Conservation (phyloP, 2,113 vertebrate species). For the Variabilichromis moorii region DNA sequence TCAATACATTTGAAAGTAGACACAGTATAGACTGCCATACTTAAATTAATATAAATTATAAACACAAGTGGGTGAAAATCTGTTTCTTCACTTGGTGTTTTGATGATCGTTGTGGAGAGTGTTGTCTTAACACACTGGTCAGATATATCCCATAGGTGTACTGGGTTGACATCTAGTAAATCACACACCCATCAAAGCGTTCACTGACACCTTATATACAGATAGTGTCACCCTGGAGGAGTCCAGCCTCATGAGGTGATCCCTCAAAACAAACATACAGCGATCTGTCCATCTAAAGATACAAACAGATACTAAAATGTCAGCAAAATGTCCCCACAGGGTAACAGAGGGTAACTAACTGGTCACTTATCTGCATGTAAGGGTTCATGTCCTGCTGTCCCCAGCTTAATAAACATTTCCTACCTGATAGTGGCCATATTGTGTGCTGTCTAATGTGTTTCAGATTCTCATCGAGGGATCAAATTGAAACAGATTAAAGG, state of each 20-base stretch:
- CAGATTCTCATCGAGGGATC: not conserved
- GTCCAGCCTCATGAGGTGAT: not conserved
- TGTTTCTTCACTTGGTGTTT: not conserved
- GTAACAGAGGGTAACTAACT: not conserved
- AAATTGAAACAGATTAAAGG: constrained; percentile 1
- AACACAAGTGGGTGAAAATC: not conserved
- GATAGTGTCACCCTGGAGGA: not conserved
- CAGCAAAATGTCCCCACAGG: not conserved
- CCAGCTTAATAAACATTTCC: not conserved
- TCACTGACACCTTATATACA: not conserved
- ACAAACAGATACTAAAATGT: rapidly evolving
- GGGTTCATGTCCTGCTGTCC: not conserved
- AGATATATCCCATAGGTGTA: not conserved
- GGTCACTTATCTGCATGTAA: not conserved
- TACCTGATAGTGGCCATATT: not conserved
- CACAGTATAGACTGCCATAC: not conserved
- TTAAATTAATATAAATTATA: not conserved
- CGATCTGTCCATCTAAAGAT: not conserved
- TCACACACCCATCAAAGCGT: not conserved
- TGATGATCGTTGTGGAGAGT: not conserved
- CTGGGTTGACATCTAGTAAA: not conserved
- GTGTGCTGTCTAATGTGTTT: not conserved
- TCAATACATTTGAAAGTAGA: not conserved
- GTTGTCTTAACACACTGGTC: not conserved
- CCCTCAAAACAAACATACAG: not conserved